Conservation (phyloP, 2,113 vertebrate species). For the Albula goreensis region DNA sequence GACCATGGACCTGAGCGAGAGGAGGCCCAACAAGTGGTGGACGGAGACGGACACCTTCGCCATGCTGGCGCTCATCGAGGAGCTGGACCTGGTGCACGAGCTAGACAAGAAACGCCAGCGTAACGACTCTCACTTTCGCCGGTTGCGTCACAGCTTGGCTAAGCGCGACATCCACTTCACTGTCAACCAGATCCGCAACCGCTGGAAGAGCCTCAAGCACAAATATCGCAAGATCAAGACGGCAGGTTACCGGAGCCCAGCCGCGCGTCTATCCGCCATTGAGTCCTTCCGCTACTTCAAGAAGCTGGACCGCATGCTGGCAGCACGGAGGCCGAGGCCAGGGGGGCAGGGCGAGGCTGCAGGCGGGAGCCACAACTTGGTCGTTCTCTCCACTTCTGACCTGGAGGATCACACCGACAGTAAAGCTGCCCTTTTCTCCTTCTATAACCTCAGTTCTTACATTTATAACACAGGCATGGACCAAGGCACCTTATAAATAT, state of each 20-base stretch:
- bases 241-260: conserved; percentile 46
- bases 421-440: conserved; percentile 30
- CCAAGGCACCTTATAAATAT: no score
- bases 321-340: conserved; percentile 34
- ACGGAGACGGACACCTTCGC: conserved; percentile 53
- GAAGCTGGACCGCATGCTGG: conserved; percentile 54
- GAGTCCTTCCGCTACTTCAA: conserved; percentile 53
- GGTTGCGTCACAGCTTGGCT: conserved; percentile 40
- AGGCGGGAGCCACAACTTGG: conserved; percentile 27
- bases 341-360: conserved; percentile 30
- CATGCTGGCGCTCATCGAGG: conserved; percentile 54
- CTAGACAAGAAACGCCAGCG: conserved; percentile 55
- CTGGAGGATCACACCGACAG: conserved; percentile 48
- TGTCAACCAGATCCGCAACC: conserved; percentile 56
- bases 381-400: conserved; percentile 40
- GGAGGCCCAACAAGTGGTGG: conserved; percentile 55
- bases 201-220: conserved; percentile 58
- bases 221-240: conserved; percentile 56
- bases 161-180: conserved; percentile 48
- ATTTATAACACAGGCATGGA: background rate
- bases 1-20: conserved; percentile 50
- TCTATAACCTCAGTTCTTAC: conserved; percentile 11
- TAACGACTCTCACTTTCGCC: conserved; percentile 50
- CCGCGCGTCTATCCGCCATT: conserved; percentile 47
- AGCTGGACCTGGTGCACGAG: conserved; percentile 52